Evolutionary conservation across 23 tunicate species (phyloP).

Genomic region (Trididemnum nubilum): DNA sequence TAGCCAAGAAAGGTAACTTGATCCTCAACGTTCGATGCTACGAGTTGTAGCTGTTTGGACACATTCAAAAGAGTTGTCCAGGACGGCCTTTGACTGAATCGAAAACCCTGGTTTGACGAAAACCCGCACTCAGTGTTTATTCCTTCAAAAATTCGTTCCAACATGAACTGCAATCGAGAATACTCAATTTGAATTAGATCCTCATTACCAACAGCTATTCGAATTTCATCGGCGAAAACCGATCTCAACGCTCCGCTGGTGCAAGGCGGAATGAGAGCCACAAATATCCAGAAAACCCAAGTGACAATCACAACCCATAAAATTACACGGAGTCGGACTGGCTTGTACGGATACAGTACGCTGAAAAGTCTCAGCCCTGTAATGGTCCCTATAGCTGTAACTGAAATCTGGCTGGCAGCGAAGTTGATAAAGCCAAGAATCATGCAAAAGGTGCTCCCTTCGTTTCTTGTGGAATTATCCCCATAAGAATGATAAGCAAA

Average conservation of each 20-base stretch:
- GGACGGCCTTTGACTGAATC: background rate
- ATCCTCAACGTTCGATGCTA: background rate
- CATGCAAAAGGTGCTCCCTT: constrained; percentile 1
- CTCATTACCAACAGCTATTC: background rate
- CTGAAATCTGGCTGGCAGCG: constrained; percentile 31
- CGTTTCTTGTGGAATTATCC: background rate
- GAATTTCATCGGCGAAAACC: background rate
- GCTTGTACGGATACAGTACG: constrained; percentile 12
- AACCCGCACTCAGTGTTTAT: constrained; percentile 7
- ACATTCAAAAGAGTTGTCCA: background rate
- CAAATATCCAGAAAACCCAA: constrained; percentile 25
- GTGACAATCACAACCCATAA: background rate
- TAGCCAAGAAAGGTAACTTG: constrained; percentile 8
- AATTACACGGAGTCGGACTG: background rate
- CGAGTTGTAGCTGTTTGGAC: background rate
- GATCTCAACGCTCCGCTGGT: background rate
- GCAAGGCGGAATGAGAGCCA: background rate
- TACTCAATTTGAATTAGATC: background rate
- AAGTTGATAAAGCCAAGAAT: constrained; percentile 15
- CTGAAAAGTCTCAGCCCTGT: constrained; percentile 16
- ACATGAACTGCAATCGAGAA: background rate
- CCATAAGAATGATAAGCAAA: background rate
- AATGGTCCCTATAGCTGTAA: constrained; percentile 19
- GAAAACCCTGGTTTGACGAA: background rate
- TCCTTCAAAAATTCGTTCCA: background rate